These are phyloP conservation scores for Bovichtus variegatus DNA, from an alignment of 2,797 vertebrate genomes.

Conservation along the genomic window DNA sequence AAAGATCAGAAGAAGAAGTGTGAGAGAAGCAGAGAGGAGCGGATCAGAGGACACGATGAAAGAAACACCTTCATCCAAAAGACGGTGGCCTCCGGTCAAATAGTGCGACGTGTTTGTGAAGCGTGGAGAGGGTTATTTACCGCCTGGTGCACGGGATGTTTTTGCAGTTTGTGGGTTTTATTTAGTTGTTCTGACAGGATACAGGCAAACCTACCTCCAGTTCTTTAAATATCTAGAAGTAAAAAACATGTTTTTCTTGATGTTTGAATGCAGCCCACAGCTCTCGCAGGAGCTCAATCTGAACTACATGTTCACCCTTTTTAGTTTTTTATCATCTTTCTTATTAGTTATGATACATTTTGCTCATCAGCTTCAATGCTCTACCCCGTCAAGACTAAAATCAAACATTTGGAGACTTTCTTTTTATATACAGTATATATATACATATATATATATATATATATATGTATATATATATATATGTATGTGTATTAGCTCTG, in stretches of 20 bases:
- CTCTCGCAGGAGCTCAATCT: neutral
- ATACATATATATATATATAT: no score
- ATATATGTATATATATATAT: no score
- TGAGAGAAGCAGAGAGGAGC: no score
- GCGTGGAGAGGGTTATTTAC: constrained; percentile 8
- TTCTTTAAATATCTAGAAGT: constrained; percentile 26
- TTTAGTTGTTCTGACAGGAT: neutral
- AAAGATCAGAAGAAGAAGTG: neutral
- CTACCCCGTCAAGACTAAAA: no score
- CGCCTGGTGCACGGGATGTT: constrained; percentile 23
- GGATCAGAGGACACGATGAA: neutral
- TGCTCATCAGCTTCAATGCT: no score
- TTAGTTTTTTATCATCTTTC: no score
- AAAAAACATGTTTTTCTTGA: constrained; percentile 12
- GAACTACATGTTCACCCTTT: neutral
- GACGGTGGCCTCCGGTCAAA: neutral
- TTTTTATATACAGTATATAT: no score
- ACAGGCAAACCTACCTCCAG: no score
- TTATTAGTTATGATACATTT: no score
- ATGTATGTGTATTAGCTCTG: no score
- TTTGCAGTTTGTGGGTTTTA: constrained; percentile 22
- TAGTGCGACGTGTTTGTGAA: neutral
- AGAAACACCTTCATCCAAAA: no score
- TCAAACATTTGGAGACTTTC: no score
- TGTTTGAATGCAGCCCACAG: constrained; percentile 1